Evolutionary conservation across 2,888 invertebrate species (phyloP).

Genomic region (Cryptus viduatorius): DNA sequence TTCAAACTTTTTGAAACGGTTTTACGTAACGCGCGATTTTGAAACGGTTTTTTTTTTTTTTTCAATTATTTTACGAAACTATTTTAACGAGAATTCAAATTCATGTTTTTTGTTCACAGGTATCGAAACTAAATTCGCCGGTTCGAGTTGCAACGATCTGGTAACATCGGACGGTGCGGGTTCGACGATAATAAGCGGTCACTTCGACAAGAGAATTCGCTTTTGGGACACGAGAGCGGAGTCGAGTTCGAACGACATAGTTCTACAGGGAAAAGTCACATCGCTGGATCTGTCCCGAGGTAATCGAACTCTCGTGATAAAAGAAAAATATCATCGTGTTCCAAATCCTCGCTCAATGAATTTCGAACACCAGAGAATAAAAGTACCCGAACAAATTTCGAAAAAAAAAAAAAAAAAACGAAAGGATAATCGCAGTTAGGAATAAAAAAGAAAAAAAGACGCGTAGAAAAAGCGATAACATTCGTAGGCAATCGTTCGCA

Average conservation of each 20-base stretch:
- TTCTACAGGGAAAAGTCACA: conserved; percentile 96
- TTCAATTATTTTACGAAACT: neutral
- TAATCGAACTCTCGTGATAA: conserved; percentile 82
- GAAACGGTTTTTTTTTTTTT: neutral
- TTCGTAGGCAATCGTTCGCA: conserved; percentile 36
- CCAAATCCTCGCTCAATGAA: neutral
- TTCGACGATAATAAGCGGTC: conserved; percentile 97
- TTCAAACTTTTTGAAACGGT: too few species aligned
- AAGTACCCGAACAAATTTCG: neutral
- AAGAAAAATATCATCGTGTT: neutral
- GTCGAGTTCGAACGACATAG: conserved; percentile 93
- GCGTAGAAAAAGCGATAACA: neutral
- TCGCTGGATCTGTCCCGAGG: conserved; percentile 97
- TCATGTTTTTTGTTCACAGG: conserved; percentile 85
- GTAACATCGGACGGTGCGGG: conserved; percentile 95
- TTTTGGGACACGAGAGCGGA: conserved; percentile 98
- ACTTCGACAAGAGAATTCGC: conserved; percentile 98
- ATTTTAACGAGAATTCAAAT: neutral
- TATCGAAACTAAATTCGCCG: conserved; percentile 97
- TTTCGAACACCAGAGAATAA: neutral
- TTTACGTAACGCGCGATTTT: too few species aligned
- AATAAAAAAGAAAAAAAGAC: conserved; percentile 1
- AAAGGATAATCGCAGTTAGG: neutral
- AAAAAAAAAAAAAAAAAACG: neutral
- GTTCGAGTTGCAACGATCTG: conserved; percentile 98